Evolutionary conservation across 2,888 invertebrate species (phyloP), one percentile per base, ranked within the genome.

Genomic region (Caenorhabditis wallacei): DNA sequence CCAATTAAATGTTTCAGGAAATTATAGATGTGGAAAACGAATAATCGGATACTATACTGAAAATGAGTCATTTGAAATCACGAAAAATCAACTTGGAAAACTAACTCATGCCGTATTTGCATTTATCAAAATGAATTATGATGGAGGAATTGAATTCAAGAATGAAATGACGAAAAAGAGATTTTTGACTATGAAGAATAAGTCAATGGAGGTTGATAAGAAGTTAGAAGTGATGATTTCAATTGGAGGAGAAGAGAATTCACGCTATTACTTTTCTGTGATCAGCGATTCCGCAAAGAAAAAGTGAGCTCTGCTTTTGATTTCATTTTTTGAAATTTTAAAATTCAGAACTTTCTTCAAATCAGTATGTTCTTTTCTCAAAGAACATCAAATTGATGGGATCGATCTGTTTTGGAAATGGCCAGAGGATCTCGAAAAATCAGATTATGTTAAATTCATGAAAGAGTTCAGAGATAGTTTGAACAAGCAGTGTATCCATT

Each of bases 91-190:
- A 35, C 48, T 64, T 18, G 18, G 5, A 35, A 64, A 64, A 20
- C 20, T 64, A 8, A 64, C 64, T 20, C 64, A 64, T 51, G 64
- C 24, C 26, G 64, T 64, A 18, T 64, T 64, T 20, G 48, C 64
- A 5, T 64, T 10, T 20, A 13, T 64, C 7, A 7, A 51, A 11
- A 30, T 64, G 48, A 30, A 18, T 13, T 48, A 26, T 1, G 24
- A 64, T 51, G 48, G 64, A 35, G 4, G 3, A 1, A 11, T 64
- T 11, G n/a, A 48, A 35, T 51, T 64, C 13, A 20, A 35, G 1
- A 20, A 35, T 8, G 20, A 48, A 4, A 16, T 11, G 7, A 16
- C 30, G 1, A 1, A 51, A 26, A n/a, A 51, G 4, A n/a, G 64
- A 1, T 64, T 64, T 20, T 5, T 20, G 35, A 40, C 13, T 18